Evolutionary conservation across 2,888 invertebrate species (phyloP).

Genomic region (Monochamus alternatus): DNA sequence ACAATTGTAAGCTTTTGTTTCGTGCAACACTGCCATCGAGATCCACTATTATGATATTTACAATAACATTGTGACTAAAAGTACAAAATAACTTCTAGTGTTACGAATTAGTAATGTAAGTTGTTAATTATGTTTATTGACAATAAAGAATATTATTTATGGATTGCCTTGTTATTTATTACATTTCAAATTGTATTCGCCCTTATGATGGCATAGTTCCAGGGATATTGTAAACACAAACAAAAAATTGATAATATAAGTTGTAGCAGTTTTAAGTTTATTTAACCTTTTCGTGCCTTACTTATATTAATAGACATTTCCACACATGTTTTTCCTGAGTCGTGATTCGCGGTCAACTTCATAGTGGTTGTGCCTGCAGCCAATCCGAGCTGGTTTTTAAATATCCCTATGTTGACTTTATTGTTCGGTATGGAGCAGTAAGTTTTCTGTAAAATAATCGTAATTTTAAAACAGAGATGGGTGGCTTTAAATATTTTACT

Average conservation of each 20-base stretch:
- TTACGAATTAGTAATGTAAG: neutral
- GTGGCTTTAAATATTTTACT: too few species aligned
- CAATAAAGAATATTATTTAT: too few species aligned
- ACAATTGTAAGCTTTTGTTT: too few species aligned
- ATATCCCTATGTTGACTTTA: constrained; percentile 68
- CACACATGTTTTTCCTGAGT: constrained; percentile 66
- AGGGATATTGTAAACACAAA: too few species aligned
- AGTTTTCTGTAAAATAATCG: constrained; percentile 57
- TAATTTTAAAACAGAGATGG: neutral
- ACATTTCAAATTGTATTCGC: too few species aligned
- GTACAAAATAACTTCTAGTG: too few species aligned
- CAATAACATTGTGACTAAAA: too few species aligned
- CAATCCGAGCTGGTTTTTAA: constrained; percentile 69
- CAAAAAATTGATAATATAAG: neutral
- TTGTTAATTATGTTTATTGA: constrained; percentile 1
- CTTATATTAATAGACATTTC: constrained; percentile 9
- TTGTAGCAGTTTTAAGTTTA: neutral
- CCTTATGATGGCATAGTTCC: too few species aligned
- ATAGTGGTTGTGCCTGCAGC: constrained; percentile 68
- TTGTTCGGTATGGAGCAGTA: constrained; percentile 67
- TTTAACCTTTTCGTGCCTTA: constrained; percentile 30
- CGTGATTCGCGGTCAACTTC: constrained; percentile 68
- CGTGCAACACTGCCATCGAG: too few species aligned
- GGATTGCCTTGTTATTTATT: neutral
- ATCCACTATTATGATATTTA: too few species aligned